A percentile compares a stretch with the other conserved stretches of the same genome.
These are phyloP conservation scores for Loxodonta africana DNA, from an alignment of 2,113 vertebrate species.

Conservation along the genomic window DNA sequence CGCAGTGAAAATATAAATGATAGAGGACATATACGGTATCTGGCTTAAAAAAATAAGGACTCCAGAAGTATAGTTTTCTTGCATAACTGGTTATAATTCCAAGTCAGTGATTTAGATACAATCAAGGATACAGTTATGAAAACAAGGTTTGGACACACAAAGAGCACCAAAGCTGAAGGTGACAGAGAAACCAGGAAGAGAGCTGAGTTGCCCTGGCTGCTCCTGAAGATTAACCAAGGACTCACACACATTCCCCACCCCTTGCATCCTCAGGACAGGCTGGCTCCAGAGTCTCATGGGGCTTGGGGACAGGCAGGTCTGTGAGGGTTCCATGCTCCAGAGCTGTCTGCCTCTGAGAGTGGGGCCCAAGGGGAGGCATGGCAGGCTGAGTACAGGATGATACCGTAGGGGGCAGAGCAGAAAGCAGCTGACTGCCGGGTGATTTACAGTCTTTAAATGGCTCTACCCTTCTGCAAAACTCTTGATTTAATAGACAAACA, in stretches of 20 bases:
- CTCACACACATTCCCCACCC: background rate
- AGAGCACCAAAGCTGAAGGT: background rate
- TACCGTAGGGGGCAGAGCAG: background rate
- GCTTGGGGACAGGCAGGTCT: conserved; percentile 52
- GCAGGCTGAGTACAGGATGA: conserved; percentile 78
- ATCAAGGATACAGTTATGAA: background rate
- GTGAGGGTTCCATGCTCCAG: background rate
- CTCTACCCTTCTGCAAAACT: conserved; percentile 86
- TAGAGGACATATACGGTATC: background rate
- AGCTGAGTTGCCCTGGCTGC: background rate
- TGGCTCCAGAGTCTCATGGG: background rate
- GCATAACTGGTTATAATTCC: background rate
- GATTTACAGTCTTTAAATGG: conserved; percentile 89
- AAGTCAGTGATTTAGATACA: background rate
- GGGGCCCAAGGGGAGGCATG: background rate
- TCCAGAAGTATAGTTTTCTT: background rate
- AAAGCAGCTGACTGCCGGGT: conserved; percentile 79
- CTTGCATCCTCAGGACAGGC: background rate
- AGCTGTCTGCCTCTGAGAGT: conserved; percentile 68
- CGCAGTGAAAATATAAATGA: background rate
- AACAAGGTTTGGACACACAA: background rate
- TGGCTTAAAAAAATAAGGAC: background rate
- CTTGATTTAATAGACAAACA: conserved; percentile 91
- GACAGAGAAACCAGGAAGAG: background rate
- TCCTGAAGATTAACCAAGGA: conserved; percentile 30